Evolutionary conservation across 2,113 vertebrate species (phyloP).

Genomic region (Monopterus albus): DNA sequence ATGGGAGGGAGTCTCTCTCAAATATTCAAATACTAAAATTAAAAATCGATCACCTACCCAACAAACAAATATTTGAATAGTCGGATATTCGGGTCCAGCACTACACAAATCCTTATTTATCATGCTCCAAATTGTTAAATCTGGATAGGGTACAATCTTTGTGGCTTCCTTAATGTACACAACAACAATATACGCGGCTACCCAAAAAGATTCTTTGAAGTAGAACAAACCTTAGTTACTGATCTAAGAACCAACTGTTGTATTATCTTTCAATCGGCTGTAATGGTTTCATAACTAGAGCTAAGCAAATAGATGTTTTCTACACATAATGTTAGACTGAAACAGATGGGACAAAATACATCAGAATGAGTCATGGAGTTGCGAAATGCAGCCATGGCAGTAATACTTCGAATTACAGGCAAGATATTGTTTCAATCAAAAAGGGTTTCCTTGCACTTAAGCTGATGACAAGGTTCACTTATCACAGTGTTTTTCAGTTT

Average conservation of each 20-base stretch:
- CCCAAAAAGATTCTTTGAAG: background rate
- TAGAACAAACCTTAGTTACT: background rate
- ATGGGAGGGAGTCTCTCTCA: too few relatives aligned
- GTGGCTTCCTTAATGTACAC: background rate
- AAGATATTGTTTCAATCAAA: too few relatives aligned
- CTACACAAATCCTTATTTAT: background rate
- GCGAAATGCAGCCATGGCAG: background rate
- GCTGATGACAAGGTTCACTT: background rate
- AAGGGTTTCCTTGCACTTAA: background rate
- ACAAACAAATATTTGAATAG: too few relatives aligned
- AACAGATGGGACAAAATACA: background rate
- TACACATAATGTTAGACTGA: background rate
- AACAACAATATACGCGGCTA: background rate
- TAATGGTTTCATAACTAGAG: too few relatives aligned
- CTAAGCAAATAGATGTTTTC: too few relatives aligned
- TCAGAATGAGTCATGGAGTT: constrained; percentile 11
- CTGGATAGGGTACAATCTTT: background rate
- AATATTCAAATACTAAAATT: too few relatives aligned
- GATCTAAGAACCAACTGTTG: too few relatives aligned
- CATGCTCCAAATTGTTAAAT: background rate
- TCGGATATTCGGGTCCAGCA: too few relatives aligned
- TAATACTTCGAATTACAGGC: too few relatives aligned
- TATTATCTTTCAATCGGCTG: too few relatives aligned
- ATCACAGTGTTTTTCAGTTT: too few relatives aligned
- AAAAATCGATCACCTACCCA: too few relatives aligned